Evolutionary conservation across 53 echinoderm and acorn worm genomes (phyloP).

Genomic region (Hippasteria phrygiana): DNA sequence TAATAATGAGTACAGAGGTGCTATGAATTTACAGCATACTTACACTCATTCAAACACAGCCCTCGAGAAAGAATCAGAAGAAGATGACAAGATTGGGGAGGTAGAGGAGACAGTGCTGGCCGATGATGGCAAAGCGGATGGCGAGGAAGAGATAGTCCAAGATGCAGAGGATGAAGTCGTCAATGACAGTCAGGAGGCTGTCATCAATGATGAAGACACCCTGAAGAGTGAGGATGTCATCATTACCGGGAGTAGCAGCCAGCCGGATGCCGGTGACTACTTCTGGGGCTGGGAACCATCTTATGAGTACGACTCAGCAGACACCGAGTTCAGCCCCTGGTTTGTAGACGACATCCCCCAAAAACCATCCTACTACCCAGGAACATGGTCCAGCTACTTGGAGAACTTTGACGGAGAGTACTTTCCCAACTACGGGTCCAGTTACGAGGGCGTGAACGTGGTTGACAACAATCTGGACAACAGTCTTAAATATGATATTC

Average conservation of each 20-base stretch:
- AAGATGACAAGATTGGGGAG: constrained; percentile 1
- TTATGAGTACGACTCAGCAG: constrained; percentile 15
- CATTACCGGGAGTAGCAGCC: constrained; percentile 16
- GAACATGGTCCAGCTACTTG: constrained; percentile 52
- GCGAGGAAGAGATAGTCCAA: constrained; percentile 4
- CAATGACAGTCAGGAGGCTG: neutral
- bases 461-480: neutral
- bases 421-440: constrained; percentile 14
- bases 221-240: neutral
- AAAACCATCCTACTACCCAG: constrained; percentile 25
- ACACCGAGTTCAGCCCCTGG: constrained; percentile 29
- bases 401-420: constrained; percentile 36
- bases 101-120: neutral
- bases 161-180: constrained; percentile 14
- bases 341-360: constrained; percentile 30
- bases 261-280: constrained; percentile 47
- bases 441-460: neutral
- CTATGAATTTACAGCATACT: neutral
- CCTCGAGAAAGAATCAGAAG: neutral
- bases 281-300: constrained; percentile 52
- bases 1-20: too few species aligned
- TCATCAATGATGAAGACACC: neutral
- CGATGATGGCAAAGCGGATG: constrained; percentile 14
- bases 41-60: neutral
- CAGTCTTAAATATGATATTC: neutral